phyloP scores from a whole-genome alignment of 2,113 vertebrate species.

The Cynocephalus volans region DNA sequence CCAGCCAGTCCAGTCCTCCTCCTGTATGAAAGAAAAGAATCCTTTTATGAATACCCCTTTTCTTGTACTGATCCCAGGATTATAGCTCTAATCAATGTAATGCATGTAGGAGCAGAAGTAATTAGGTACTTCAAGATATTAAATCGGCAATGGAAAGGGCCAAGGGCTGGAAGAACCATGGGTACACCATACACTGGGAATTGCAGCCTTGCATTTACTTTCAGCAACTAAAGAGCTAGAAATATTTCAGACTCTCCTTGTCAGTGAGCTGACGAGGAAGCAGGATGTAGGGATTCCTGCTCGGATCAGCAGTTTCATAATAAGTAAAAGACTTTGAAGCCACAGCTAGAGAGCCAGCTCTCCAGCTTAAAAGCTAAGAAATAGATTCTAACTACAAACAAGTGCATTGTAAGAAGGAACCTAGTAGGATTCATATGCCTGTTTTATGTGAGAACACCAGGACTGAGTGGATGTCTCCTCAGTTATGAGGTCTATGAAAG shows the following conservation, averaged over 20 bases:
- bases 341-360: slow-evolving; percentile 22
- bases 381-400: slow-evolving; percentile 25
- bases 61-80: not conserved
- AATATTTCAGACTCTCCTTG: slow-evolving; percentile 59
- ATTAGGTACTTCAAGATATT: slow-evolving; percentile 46
- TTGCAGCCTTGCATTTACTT: slow-evolving; percentile 48
- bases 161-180: not conserved
- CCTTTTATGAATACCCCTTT: not conserved
- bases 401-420: not conserved
- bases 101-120: not conserved
- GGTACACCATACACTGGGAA: not conserved
- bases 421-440: not conserved
- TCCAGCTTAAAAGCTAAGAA: slow-evolving; percentile 25
- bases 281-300: slow-evolving; percentile 42
- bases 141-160: not conserved
- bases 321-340: slow-evolving; percentile 65
- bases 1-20: not conserved
- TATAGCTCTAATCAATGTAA: not conserved
- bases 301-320: slow-evolving; percentile 62
- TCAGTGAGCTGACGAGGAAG: slow-evolving; percentile 16
- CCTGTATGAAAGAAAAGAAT: not conserved
- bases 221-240: slow-evolving; percentile 57
- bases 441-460: not conserved
- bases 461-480: not conserved
- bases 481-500: not conserved